Conservation (phyloP, 2,888 invertebrate genomes). For the Athetis lepigone region DNA sequence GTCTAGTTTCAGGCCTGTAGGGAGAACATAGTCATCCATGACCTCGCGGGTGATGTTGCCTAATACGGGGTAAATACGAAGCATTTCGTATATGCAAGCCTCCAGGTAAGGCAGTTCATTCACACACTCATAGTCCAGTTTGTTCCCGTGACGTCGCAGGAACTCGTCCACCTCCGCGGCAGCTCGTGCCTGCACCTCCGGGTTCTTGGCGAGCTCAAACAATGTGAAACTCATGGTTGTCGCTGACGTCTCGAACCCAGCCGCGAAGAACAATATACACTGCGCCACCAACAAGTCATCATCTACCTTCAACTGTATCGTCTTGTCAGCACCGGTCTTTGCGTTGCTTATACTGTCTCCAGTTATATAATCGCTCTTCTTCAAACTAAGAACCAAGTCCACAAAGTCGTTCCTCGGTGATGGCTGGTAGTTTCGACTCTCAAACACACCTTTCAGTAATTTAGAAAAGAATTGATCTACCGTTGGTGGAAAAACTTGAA, state of each 20-base stretch:
- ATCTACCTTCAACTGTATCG: slow-evolving; percentile 69
- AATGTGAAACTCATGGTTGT: slow-evolving; percentile 69
- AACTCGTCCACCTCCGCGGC: slow-evolving; percentile 73
- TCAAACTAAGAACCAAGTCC: slow-evolving; percentile 72
- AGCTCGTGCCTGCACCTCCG: slow-evolving; percentile 63
- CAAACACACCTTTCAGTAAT: slow-evolving; percentile 68
- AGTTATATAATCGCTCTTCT: slow-evolving; percentile 65
- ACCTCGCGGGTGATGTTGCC: slow-evolving; percentile 74
- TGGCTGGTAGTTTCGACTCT: slow-evolving; percentile 65
- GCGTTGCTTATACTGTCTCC: slow-evolving; percentile 70
- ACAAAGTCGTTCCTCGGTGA: slow-evolving; percentile 74
- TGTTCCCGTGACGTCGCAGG: slow-evolving; percentile 63
- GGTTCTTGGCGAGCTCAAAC: slow-evolving; percentile 74
- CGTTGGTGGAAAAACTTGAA: slow-evolving; percentile 64
- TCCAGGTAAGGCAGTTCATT: slow-evolving; percentile 73
- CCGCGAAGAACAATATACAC: slow-evolving; percentile 84
- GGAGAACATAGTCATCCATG: slow-evolving; percentile 55
- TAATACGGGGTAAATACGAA: slow-evolving; percentile 76
- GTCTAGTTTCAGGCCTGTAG: slow-evolving; percentile 54
- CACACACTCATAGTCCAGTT: slow-evolving; percentile 70
- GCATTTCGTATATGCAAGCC: slow-evolving; percentile 74
- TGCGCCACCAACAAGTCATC: slow-evolving; percentile 86
- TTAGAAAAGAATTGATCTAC: slow-evolving; percentile 68
- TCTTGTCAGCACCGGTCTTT: slow-evolving; percentile 61
- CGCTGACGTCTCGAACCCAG: slow-evolving; percentile 79